Base-by-base conservation (phyloP, 2,113 vertebrate species). In the Myrmophylax atrothorax region DNA sequence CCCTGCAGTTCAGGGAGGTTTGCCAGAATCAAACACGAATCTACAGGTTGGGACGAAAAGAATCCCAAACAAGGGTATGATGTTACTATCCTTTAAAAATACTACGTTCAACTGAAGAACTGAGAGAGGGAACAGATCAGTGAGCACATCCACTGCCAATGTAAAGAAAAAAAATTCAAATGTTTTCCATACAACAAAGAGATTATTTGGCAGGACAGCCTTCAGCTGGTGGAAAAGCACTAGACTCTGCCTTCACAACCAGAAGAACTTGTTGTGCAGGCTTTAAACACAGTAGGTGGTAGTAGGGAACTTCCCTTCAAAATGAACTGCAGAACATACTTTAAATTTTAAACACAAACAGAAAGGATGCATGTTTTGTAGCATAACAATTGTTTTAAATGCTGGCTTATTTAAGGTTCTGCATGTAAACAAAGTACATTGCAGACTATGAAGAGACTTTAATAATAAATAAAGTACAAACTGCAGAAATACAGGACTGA, bases 211-310 rank as follows among this genome's bases (percentile, higher is more conserved):
- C 69, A 94, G 89, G 76, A 74, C 33, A 87, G 75, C 59, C 44
- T 93, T 58, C 56, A 86, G 70, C 92, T 78, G 83, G 89, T 3
- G 11, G 69, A 93, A 95, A 89, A 91, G 84, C 66, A 96, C 79
- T 52, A 86, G 78, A 62, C 78, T 83, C 78, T 76, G 83, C 60
- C 83, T 95, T 84, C 85, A 83, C 74, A 96, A 96, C 94, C 77
- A 73, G 90, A 74, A 88, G 62, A 96, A 96, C 97, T 84, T 70
- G 96, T 96, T 96, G 73, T 23, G 59, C 94, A 96, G 67, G 88
- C 88, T 97, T 90, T 88, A 90, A 89, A 90, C 78, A 40, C 72
- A 90, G 94, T 92, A 94, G 92, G 94, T 91, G 95, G 95, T 86
- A 93, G 78, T 16, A 74, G 80, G 86, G 86, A 92, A 94, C 86